These are phyloP conservation scores for Polylopha cassiicola DNA, from an alignment of 2,888 invertebrate species.

Conservation along the genomic window DNA sequence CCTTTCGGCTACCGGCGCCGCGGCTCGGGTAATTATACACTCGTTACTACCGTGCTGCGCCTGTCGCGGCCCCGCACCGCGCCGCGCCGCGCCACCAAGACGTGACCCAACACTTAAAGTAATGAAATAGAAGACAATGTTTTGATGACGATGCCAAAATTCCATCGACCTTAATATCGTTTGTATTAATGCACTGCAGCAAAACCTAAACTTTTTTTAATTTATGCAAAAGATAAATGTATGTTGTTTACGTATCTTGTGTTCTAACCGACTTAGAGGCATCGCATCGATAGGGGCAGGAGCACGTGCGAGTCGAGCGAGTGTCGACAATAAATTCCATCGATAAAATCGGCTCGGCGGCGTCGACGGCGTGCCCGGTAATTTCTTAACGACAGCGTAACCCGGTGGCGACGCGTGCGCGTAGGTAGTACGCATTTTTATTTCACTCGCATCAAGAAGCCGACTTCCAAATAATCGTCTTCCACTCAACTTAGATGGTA, in stretches of 20 bases:
- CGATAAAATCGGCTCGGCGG: conserved; percentile 73
- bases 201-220: too few relatives aligned
- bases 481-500: conserved; percentile 74
- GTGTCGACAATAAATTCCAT: conserved; percentile 75
- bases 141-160: conserved; percentile 40
- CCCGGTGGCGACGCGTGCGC: conserved; percentile 75
- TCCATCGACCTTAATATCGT: too few relatives aligned
- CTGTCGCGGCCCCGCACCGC: conserved; percentile 33
- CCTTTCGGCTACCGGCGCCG: conserved; percentile 69
- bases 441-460: conserved; percentile 65
- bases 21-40: conserved; percentile 72
- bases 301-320: conserved; percentile 52
- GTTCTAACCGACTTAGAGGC: conserved; percentile 37
- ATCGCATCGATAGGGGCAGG: conserved; percentile 39
- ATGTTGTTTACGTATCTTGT: conserved; percentile 29
- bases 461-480: conserved; percentile 73
- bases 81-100: conserved; percentile 26
- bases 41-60: conserved; percentile 75
- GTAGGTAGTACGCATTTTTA: conserved; percentile 57
- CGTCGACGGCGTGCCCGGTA: conserved; percentile 66
- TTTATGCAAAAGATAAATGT: conserved; percentile 24
- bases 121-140: conserved; percentile 53
- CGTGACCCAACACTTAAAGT: conserved; percentile 51
- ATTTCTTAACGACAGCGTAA: conserved; percentile 77
- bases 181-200: too few relatives aligned